Evolutionary conservation across 92 coral and sea anemone genomes (phyloP).

Genomic region (Paramuricea clavata): DNA sequence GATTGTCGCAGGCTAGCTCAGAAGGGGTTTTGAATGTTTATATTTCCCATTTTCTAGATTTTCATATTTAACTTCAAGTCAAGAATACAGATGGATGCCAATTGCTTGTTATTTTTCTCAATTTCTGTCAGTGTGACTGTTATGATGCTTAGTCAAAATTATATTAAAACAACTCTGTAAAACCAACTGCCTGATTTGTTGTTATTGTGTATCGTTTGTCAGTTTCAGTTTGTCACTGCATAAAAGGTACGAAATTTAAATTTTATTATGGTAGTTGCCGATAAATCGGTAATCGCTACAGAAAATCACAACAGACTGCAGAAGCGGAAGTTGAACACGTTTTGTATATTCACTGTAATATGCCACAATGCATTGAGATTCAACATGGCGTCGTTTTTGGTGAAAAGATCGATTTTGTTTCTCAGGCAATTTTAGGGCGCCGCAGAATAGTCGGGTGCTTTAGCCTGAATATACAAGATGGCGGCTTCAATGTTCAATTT

Average conservation of each 20-base stretch:
- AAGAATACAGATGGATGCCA: neutral
- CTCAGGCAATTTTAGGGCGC: neutral
- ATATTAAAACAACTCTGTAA: neutral
- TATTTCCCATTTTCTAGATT: neutral
- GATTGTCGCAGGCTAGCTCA: too few relatives aligned
- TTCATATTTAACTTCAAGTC: conserved; percentile 6
- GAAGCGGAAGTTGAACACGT: too few relatives aligned
- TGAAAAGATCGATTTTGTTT: neutral
- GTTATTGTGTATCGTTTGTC: too few relatives aligned
- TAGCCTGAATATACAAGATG: conserved; percentile 26
- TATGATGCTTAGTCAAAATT: neutral
- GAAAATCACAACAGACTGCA: too few relatives aligned
- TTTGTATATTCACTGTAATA: too few relatives aligned
- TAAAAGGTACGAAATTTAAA: too few relatives aligned
- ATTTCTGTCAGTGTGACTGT: neutral
- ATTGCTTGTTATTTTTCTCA: neutral
- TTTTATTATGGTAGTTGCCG: too few relatives aligned
- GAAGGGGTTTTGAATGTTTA: too few relatives aligned
- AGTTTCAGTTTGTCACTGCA: too few relatives aligned
- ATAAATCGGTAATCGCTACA: too few relatives aligned
- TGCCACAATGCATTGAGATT: neutral
- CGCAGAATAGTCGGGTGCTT: conserved; percentile 6
- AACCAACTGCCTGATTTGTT: neutral
- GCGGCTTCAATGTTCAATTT: conserved; percentile 37
- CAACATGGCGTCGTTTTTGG: neutral